These are phyloP conservation scores for Papilio polytes DNA, from an alignment of 1,140 invertebrate species.

Conservation along the genomic window DNA sequence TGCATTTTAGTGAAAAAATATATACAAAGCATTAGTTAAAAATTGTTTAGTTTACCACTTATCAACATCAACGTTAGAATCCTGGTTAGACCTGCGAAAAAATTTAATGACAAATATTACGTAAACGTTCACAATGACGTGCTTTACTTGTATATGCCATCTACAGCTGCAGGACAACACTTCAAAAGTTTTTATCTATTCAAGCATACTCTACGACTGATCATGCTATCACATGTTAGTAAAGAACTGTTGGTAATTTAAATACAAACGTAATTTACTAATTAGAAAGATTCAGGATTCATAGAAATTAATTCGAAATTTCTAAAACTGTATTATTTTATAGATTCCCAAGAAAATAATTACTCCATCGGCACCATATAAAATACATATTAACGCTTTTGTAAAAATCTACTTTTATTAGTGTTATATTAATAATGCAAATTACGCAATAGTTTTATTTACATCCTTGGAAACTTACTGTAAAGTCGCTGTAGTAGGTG, in stretches of 20 bases:
- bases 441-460: not conserved
- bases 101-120: slow-evolving; percentile 35
- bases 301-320: no score
- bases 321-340: not conserved
- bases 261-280: no score
- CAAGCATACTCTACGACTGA: not conserved
- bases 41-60: slow-evolving; percentile 42
- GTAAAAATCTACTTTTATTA: no score
- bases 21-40: not conserved
- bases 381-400: no score
- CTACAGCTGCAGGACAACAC: not conserved
- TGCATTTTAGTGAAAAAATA: not conserved
- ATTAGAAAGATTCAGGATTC: no score
- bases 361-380: no score
- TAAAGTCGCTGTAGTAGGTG: slow-evolving; percentile 57
- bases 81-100: slow-evolving; percentile 59
- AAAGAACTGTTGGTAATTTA: not conserved
- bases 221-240: not conserved
- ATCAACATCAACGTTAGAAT: slow-evolving; percentile 44
- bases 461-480: slow-evolving; percentile 63
- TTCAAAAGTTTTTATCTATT: not conserved
- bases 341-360: no score
- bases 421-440: not conserved
- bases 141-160: not conserved
- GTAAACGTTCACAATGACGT: not conserved